Base-by-base conservation (phyloP, 2,888 invertebrate species). In the Dyspetes luteomarginatus region DNA sequence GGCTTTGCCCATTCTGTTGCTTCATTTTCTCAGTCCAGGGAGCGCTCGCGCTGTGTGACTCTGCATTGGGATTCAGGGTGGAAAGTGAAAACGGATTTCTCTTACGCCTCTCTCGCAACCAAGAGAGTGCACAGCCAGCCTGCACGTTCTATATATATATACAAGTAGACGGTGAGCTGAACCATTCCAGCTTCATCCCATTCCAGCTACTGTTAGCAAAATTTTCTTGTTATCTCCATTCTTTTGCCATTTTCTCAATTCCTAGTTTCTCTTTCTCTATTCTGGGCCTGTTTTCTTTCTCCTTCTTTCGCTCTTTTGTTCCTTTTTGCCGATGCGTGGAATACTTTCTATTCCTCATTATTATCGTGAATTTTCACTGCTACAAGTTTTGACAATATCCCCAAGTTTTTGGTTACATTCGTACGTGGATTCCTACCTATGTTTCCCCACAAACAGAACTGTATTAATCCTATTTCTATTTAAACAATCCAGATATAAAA, bases 61-160 rank as follows among this genome's bases (percentile, higher is more conserved):
- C 84, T 83, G 83, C 87, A 87, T 87, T 86, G 86, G 83, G 82
- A 88, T 86, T 86, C 85, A 85, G 82, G 81, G 75, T 82, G 84
- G 83, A 87, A 88, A 87, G 88, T 88, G 85, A 87, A 88, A 88
- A 88, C 85, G 85, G 85, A 86, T 87, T 87, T 87, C 84, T 83
- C 82, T 79, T 78, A 56, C 82, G 64, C 76, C 74, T 67, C 81
- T 58, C 75, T 78, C 77, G 64, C 76, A 69, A 80, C 81, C 76
- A 75, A 72, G 69, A 72, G 68, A 74, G 52, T 69, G 58, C 45
- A 60, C 68, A 58, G 36, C 72, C 9, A 45, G 12, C 65, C 60
- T 12, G 36, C 75, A 58, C 58, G n/a, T n/a, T n/a, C n/a, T n/a
- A n/a, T n/a, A n/a, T n/a, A n/a, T 50, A 50, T 56, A 48, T 17